Conservation (phyloP, 1,140 invertebrate species). For the Sipha flava region DNA sequence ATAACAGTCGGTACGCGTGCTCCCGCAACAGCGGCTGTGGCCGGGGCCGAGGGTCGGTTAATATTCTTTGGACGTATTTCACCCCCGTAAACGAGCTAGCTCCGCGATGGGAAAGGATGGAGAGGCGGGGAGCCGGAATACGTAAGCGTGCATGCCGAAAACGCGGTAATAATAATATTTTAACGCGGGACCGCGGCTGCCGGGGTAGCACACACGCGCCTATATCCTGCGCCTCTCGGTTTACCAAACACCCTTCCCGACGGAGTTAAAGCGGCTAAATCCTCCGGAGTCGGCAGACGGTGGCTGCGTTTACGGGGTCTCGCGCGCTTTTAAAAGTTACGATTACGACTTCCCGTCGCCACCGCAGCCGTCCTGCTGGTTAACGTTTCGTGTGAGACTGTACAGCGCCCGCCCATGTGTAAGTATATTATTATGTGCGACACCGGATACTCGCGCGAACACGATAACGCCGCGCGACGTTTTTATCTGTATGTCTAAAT, state of each 20-base stretch:
- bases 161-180: slow-evolving; percentile 26
- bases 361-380: neutral
- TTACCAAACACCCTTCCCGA: too few relatives aligned
- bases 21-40: neutral
- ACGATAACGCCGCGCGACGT: too few relatives aligned
- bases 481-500: too few relatives aligned
- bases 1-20: neutral
- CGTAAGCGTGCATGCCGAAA: neutral
- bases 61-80: slow-evolving; percentile 21
- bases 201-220: neutral
- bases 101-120: neutral
- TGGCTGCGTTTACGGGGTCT: slow-evolving; percentile 17
- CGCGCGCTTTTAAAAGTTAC: slow-evolving; percentile 30
- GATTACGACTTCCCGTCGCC: slow-evolving; percentile 24
- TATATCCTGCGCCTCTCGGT: too few relatives aligned
- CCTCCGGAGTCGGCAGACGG: neutral
- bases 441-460: too few relatives aligned
- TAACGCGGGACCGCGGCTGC: neutral
- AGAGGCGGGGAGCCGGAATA: neutral
- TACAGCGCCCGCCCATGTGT: neutral
- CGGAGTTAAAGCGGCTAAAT: slow-evolving; percentile 21
- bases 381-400: neutral
- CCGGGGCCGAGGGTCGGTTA: neutral
- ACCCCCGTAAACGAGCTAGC: neutral
- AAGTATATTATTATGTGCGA: neutral